These are phyloP conservation scores for Drosophila pruinosa DNA, from an alignment of 1,140 invertebrate genomes.

Conservation along the genomic window DNA sequence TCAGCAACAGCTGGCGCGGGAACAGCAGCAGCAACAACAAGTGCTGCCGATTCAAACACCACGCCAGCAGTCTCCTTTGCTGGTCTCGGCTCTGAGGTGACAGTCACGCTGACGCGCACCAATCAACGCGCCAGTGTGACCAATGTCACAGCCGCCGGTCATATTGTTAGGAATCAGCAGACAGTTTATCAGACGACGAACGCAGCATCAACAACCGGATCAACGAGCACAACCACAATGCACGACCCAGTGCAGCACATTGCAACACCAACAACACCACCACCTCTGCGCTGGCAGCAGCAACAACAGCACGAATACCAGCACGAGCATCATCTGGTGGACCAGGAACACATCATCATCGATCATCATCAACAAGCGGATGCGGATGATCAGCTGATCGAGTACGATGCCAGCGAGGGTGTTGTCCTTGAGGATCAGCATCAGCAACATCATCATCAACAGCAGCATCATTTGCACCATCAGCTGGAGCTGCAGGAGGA, in stretches of 20 bases:
- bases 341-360: slow-evolving; percentile 66
- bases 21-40: slow-evolving; percentile 19
- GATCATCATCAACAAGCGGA: slow-evolving; percentile 70
- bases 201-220: slow-evolving; percentile 21
- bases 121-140: slow-evolving; percentile 66
- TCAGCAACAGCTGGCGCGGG: slow-evolving; percentile 27
- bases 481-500: slow-evolving; percentile 63
- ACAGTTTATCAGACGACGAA: slow-evolving; percentile 58
- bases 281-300: slow-evolving; percentile 61
- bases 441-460: slow-evolving; percentile 38
- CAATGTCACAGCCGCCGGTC: slow-evolving; percentile 75
- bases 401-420: slow-evolving; percentile 51
- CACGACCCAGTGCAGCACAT: slow-evolving; percentile 58
- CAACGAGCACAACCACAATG: slow-evolving; percentile 44
- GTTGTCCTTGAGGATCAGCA: slow-evolving; percentile 59
- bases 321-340: slow-evolving; percentile 63
- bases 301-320: slow-evolving; percentile 54
- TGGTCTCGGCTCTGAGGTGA: slow-evolving; percentile 79
- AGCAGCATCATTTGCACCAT: slow-evolving; percentile 48
- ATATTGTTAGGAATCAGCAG: slow-evolving; percentile 79
- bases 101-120: slow-evolving; percentile 74
- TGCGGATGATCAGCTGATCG: slow-evolving; percentile 63
- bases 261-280: slow-evolving; percentile 57
- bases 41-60: slow-evolving; percentile 3
- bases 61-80: slow-evolving; percentile 72